phyloP scores from a whole-genome alignment of 2,888 invertebrate genomes.

The Phortica magna region DNA sequence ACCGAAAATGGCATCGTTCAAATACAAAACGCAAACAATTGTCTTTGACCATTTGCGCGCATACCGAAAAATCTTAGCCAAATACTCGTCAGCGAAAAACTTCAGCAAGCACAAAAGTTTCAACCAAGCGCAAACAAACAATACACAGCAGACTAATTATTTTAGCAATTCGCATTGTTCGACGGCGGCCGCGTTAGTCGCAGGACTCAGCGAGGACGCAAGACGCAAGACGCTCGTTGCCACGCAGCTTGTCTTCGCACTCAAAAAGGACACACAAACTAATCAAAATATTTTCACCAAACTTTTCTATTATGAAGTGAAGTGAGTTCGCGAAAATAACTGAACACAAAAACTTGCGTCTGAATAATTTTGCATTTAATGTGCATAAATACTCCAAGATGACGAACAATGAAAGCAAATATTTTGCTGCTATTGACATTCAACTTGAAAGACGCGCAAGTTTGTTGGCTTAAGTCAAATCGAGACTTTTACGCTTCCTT shows the following conservation, averaged over 20 bases:
- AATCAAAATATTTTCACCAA: conserved; percentile 69
- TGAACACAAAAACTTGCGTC: conserved; percentile 8
- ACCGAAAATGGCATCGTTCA: too few species aligned
- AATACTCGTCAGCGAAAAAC: neutral
- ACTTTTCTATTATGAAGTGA: conserved; percentile 72
- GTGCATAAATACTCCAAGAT: conserved; percentile 42
- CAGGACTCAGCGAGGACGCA: conserved; percentile 28
- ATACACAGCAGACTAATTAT: conserved; percentile 69
- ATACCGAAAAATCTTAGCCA: neutral
- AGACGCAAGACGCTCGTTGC: conserved; percentile 13
- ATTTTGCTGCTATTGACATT: conserved; percentile 71
- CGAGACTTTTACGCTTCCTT: too few species aligned
- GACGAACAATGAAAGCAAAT: conserved; percentile 67
- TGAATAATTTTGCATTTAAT: conserved; percentile 65
- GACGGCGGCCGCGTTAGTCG: neutral
- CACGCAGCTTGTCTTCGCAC: neutral
- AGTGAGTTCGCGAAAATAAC: conserved; percentile 48
- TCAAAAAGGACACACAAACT: conserved; percentile 54
- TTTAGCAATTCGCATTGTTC: conserved; percentile 54
- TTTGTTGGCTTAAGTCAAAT: neutral
- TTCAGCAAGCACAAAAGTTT: conserved; percentile 28
- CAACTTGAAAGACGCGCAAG: conserved; percentile 49
- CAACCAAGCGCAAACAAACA: conserved; percentile 57
- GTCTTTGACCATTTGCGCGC: neutral
- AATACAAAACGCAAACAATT: neutral